A percentile compares a stretch with the other conserved stretches of the same genome.
phyloP scores from a whole-genome alignment of 2,797 vertebrate species.

The Cyprinodon diabolis region DNA sequence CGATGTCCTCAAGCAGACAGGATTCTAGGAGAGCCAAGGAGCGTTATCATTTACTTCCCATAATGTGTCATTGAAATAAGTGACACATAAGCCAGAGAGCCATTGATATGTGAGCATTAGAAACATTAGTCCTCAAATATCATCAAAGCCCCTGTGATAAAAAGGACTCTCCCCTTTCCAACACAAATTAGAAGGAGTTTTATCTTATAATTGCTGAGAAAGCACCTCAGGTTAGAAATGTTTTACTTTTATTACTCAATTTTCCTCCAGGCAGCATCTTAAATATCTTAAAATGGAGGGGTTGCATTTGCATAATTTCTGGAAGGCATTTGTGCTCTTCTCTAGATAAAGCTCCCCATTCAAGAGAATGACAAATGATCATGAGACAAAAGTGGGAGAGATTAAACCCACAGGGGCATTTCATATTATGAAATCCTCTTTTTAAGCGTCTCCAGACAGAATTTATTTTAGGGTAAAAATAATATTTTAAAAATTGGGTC shows the following conservation, averaged over 20 bases:
- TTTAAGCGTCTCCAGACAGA: background rate
- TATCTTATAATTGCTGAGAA: background rate
- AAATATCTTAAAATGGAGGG: background rate
- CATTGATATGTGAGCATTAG: slow-evolving; percentile 11
- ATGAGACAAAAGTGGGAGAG: background rate
- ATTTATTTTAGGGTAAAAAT: background rate
- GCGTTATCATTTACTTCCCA: slow-evolving; percentile 32
- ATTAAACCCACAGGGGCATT: background rate
- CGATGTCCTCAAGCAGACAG: slow-evolving; percentile 43
- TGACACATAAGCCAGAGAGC: slow-evolving; percentile 58
- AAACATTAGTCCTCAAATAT: slow-evolving; percentile 17
- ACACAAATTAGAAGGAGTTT: slow-evolving; percentile 5
- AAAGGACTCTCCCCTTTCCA: slow-evolving; percentile 10
- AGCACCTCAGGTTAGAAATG: background rate
- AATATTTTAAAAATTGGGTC: background rate
- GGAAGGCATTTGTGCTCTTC: background rate
- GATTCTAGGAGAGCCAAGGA: slow-evolving; percentile 58
- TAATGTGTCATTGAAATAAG: slow-evolving; percentile 59
- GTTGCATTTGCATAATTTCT: background rate
- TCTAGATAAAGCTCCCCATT: background rate
- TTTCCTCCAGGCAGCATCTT: background rate
- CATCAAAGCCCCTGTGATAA: background rate
- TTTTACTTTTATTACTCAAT: background rate
- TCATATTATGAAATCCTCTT: background rate
- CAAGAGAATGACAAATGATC: slow-evolving; percentile 3